Evolutionary conservation across 2,113 vertebrate species (phyloP).

Genomic region (Onychostoma macrolepis): DNA sequence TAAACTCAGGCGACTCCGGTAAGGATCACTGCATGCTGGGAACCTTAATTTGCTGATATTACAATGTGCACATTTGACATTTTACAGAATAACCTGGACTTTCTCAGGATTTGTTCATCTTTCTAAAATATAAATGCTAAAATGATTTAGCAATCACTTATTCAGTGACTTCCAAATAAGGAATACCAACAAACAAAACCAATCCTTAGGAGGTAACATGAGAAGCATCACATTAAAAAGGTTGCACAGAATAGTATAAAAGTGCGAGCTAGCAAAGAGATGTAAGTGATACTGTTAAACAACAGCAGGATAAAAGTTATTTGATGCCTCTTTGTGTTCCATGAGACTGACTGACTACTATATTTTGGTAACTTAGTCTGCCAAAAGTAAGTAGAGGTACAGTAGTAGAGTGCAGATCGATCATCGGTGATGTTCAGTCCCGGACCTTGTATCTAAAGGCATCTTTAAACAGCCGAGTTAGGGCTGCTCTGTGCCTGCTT

Average conservation of each 20-base stretch:
- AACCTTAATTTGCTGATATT: background rate
- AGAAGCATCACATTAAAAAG: background rate
- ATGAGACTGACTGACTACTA: background rate
- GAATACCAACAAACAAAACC: background rate
- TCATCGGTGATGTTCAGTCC: background rate
- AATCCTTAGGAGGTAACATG: background rate
- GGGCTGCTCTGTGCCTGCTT: too few species aligned
- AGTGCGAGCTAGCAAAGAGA: background rate
- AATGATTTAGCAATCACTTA: background rate
- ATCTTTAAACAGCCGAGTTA: too few species aligned
- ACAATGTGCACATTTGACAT: background rate
- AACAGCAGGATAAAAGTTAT: background rate
- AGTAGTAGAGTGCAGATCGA: background rate
- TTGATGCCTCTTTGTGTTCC: background rate
- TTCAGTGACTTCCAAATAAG: background rate
- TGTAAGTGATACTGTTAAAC: background rate
- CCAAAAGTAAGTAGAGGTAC: too few species aligned
- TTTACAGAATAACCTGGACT: too few species aligned
- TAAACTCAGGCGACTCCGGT: conserved; percentile 40
- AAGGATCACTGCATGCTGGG: background rate
- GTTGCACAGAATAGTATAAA: background rate
- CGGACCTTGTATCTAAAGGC: too few species aligned
- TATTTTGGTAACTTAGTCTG: background rate
- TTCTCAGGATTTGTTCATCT: background rate
- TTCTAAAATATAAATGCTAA: background rate